Base-by-base conservation (phyloP, 1,140 invertebrate genomes). In the Archegozetes longisetosus region DNA sequence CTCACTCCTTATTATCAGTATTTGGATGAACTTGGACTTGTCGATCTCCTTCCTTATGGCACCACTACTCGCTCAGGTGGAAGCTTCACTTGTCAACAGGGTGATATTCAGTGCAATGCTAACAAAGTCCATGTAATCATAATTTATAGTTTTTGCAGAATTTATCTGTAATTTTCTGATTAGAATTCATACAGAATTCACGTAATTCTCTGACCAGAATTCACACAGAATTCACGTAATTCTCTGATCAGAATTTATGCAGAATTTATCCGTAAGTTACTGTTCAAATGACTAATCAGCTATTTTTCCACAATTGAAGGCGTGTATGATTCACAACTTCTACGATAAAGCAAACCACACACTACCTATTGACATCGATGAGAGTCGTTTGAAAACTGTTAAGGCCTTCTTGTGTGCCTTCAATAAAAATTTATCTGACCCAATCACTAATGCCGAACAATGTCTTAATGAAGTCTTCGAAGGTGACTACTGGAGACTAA, bases 81-180 rank as follows among this genome's bases (percentile, higher is more conserved):
- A 13, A 20, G 12, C 22, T 40, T 50, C 17, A 28, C 12, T 17
- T 58, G 57, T 40, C 46, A 24, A n/a, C 2, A 51, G 9, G 48
- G 55, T 12, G 27, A 58, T 13, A 2, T 20, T 3, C 57, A 58
- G 32, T 58, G 57, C 25, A 12, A 24, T 9, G 57, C 14, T 12
- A 58, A 58, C 25, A 53, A 50, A 27, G 3, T 58, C 50, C 57
- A 58, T 51, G 57, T 58, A 58, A 58, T 49, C 3, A 28, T 58
- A 47, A 51, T 2, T n/a, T 28, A 4, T 3, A 25, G 2, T 27
- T 40, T n/a, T 14, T 40, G 32, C 17, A 40, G 23, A 20, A 50
- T 4, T 2, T 50, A 20, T 27, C 4, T 27, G 24, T 53, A 3
- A 27, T 12, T 27, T 32, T 27, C 32, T 40, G 17, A 9, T 40